These are phyloP conservation scores for Metellina segmentata DNA, from an alignment of 2,888 invertebrate genomes.

Conservation along the genomic window DNA sequence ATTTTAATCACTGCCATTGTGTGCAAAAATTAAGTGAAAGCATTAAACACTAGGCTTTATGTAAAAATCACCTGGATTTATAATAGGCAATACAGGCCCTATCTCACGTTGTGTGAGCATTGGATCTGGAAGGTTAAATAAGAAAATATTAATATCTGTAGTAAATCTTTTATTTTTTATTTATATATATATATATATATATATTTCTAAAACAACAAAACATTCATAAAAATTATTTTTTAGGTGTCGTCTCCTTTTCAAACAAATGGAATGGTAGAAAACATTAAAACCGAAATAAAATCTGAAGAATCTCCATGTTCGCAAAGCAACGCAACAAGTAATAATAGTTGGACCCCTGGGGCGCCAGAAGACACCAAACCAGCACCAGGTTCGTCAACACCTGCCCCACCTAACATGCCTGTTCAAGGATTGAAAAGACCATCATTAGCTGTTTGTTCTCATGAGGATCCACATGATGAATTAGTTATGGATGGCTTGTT, in stretches of 20 bases:
- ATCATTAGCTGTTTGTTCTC: conserved; percentile 88
- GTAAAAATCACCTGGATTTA: too few species aligned
- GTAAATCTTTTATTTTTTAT: too few species aligned
- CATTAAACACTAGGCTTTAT: too few species aligned
- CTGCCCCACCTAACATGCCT: conserved; percentile 47
- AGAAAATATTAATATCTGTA: too few species aligned
- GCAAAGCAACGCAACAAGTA: conserved; percentile 9
- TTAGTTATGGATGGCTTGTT: conserved; percentile 89
- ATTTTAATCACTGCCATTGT: too few species aligned
- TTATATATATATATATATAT: too few species aligned
- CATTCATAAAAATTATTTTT: not conserved
- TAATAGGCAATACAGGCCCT: too few species aligned
- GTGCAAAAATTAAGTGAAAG: too few species aligned
- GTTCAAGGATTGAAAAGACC: conserved; percentile 86
- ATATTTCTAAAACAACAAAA: not conserved
- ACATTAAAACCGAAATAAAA: conserved; percentile 55
- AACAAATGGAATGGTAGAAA: conserved; percentile 51
- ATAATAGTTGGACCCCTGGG: conserved; percentile 41
- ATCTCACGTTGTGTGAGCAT: too few species aligned
- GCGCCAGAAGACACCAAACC: conserved; percentile 59
- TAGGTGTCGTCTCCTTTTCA: conserved; percentile 67
- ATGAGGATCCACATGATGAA: conserved; percentile 89
- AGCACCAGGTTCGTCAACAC: conserved; percentile 48
- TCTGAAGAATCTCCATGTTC: conserved; percentile 46
- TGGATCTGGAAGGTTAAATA: too few species aligned